Conservation (phyloP, 2,888 invertebrate species). For the Trissonchulus sp. region DNA sequence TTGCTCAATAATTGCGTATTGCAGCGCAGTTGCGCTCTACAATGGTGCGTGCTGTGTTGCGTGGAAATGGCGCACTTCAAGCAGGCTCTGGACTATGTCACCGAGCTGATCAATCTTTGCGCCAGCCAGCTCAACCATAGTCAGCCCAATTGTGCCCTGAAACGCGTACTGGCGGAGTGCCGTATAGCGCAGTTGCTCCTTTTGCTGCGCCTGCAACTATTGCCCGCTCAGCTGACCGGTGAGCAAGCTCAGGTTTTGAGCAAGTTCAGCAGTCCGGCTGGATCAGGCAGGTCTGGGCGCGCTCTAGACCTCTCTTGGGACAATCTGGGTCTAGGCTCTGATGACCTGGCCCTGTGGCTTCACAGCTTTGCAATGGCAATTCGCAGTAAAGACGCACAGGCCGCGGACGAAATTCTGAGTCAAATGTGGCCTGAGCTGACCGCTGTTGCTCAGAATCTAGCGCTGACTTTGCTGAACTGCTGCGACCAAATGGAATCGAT, state of each 20-base stretch:
- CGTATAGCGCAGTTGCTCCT: slow-evolving; percentile 2
- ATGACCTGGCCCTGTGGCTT: neutral
- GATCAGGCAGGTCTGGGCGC: neutral
- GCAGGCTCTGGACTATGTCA: slow-evolving; percentile 67
- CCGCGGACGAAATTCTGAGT: slow-evolving; percentile 7
- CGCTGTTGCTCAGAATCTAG: neutral
- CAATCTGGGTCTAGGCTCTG: too few relatives aligned
- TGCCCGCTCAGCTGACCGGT: slow-evolving; percentile 14
- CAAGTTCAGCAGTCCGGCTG: neutral
- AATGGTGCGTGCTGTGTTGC: neutral
- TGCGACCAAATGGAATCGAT: too few relatives aligned
- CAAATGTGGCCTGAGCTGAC: neutral
- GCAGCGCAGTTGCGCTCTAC: neutral
- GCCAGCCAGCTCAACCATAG: slow-evolving; percentile 56
- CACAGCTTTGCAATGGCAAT: slow-evolving; percentile 26
- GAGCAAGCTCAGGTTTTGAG: neutral
- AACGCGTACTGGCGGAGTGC: neutral
- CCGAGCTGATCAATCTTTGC: too few relatives aligned
- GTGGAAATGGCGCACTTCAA: slow-evolving; percentile 57
- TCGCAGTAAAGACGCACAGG: neutral
- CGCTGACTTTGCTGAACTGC: neutral
- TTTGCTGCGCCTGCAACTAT: neutral
- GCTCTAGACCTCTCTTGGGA: neutral
- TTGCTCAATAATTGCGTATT: neutral
- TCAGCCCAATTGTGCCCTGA: neutral